A percentile compares a stretch with the other conserved stretches of the same genome.
Evolutionary conservation across 2,888 invertebrate species (phyloP).

Genomic region (Synergus itoensis): DNA sequence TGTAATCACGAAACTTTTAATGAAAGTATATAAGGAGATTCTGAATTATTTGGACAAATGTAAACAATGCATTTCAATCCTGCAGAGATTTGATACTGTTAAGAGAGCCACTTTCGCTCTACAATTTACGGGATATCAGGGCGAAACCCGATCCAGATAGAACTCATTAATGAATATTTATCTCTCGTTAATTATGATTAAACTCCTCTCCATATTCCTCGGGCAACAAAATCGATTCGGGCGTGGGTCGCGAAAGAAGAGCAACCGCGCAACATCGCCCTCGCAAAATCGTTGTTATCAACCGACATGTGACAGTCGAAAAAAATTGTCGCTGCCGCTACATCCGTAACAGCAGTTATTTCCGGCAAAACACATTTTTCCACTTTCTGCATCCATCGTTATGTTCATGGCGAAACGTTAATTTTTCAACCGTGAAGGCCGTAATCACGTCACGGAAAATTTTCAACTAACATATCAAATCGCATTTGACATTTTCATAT

Average conservation of each 20-base stretch:
- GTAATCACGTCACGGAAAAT: slow-evolving; percentile 31
- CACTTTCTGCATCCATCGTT: slow-evolving; percentile 32
- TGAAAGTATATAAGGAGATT: background rate
- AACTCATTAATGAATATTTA: slow-evolving; percentile 40
- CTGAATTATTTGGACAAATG: background rate
- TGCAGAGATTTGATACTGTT: slow-evolving; percentile 14
- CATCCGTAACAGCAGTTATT: slow-evolving; percentile 35
- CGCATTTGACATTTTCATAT: slow-evolving; percentile 7
- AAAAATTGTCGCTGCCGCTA: slow-evolving; percentile 16
- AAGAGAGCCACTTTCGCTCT: slow-evolving; percentile 23
- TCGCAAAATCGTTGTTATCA: slow-evolving; percentile 26
- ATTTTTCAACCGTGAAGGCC: slow-evolving; percentile 33
- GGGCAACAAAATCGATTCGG: slow-evolving; percentile 27
- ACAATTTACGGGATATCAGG: slow-evolving; percentile 35
- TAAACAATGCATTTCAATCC: slow-evolving; percentile 33
- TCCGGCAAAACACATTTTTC: slow-evolving; percentile 40
- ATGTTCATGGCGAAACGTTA: slow-evolving; percentile 29
- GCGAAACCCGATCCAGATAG: slow-evolving; percentile 22
- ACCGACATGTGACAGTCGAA: slow-evolving; percentile 24
- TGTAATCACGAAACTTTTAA: background rate
- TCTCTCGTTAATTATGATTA: slow-evolving; percentile 40
- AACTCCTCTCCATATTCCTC: slow-evolving; percentile 21
- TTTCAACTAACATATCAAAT: slow-evolving; percentile 38
- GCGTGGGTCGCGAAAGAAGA: background rate
- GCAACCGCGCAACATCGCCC: background rate